phyloP scores from a whole-genome alignment of 2,888 invertebrate species.

The Dorcus hopei region DNA sequence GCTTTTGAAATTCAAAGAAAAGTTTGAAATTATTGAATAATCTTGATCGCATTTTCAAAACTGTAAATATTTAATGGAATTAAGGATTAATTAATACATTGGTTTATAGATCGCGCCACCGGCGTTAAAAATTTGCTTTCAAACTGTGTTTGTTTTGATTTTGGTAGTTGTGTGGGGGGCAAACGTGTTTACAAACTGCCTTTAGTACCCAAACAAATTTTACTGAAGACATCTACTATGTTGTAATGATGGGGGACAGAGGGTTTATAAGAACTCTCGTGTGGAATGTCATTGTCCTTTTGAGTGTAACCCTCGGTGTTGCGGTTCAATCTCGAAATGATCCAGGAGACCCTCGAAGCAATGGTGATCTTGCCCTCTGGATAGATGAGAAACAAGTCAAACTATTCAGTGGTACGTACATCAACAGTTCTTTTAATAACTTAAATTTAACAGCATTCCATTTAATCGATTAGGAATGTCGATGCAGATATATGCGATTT shows the following conservation, averaged over 20 bases:
- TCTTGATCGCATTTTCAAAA: too few species aligned
- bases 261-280: background rate
- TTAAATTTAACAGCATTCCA: background rate
- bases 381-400: constrained; percentile 89
- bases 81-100: too few species aligned
- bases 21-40: too few species aligned
- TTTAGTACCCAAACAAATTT: too few species aligned
- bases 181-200: too few species aligned
- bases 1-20: too few species aligned
- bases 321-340: constrained; percentile 38
- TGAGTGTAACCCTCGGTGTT: background rate
- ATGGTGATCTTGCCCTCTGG: constrained; percentile 77
- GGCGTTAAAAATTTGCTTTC: too few species aligned
- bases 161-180: too few species aligned
- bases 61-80: too few species aligned
- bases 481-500: constrained; percentile 87
- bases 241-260: background rate
- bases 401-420: constrained; percentile 77
- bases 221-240: background rate
- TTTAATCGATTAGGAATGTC: constrained; percentile 61
- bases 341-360: constrained; percentile 46
- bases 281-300: background rate
- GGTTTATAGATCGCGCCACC: too few species aligned
- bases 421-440: background rate
- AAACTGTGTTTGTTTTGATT: too few species aligned